These are phyloP conservation scores for Ylistrum balloti DNA, from an alignment of 1,140 invertebrate genomes.

Conservation along the genomic window DNA sequence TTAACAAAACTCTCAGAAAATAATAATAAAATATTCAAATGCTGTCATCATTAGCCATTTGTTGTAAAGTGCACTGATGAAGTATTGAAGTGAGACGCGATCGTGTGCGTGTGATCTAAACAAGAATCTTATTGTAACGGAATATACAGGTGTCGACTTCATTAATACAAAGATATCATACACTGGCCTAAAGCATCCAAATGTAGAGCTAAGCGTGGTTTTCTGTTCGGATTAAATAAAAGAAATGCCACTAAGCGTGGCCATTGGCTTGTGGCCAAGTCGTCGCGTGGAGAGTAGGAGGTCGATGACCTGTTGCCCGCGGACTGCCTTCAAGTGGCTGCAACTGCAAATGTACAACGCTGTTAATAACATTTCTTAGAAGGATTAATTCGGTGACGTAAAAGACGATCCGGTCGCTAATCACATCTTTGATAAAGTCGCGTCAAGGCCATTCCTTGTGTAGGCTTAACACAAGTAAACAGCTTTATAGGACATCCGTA, in stretches of 20 bases:
- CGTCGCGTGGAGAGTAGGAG: background rate
- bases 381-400: background rate
- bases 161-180: too few species aligned
- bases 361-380: background rate
- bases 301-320: constrained; percentile 12
- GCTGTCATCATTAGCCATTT: too few species aligned
- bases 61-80: too few species aligned
- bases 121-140: too few species aligned
- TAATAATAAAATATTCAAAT: background rate
- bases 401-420: background rate
- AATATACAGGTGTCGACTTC: too few species aligned
- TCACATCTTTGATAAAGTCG: background rate
- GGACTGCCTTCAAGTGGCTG: background rate
- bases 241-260: background rate
- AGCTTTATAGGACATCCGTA: too few species aligned
- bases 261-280: background rate
- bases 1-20: background rate
- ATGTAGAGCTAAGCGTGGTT: too few species aligned
- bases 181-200: too few species aligned
- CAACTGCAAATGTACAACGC: background rate
- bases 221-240: too few species aligned
- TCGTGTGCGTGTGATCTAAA: too few species aligned
- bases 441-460: background rate
- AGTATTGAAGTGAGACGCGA: too few species aligned
- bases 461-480: too few species aligned